Evolutionary conservation across 2,888 invertebrate species (phyloP), one percentile per base, ranked within the genome.

Genomic region (Noctuana brunneofusca): DNA sequence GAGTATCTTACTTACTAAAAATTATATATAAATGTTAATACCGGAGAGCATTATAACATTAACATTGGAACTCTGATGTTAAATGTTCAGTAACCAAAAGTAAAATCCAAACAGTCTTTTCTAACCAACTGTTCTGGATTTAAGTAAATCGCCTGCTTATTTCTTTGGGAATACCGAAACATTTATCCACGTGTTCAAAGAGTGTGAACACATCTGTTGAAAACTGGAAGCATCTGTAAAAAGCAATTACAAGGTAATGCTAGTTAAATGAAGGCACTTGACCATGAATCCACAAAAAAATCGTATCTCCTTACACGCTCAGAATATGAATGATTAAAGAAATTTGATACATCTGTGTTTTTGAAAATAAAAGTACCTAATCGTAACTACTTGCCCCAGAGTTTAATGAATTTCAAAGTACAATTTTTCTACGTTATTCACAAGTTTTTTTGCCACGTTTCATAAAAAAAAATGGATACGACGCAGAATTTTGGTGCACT

Each of bases 231-330:
- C 69, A 48, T 64, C 65, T 66, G 62, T 58, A 50, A 72, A 78
- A 84, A 76, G 70, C 72, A 83, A 86, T 86, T 81, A 79, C 64
- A 82, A 74, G 68, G 68, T 67, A 67, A 69, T 74, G 67, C 74
- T 63, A 70, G 69, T 70, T 71, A 71, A 75, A 76, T 65, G 71
- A 69, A 75, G 43, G 69, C 74, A 83, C 84, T 90, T 90, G 90
- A 90, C 90, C 89, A 81, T 78, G 71, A 81, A 78, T 69, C 64
- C 62, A 68, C 58, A 75, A 76, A 77, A 72, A n/a, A n/a, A n/a
- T n/a, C n/a, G n/a, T 87, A 83, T 89, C 81, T 46, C n/a, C 66
- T 89, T 87, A 71, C 88, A 60, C 54, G 63, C 58, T 63, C 18
- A 60, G 68, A 76, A 77, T 78, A 80, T 84, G 80, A 84, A 87